Percentiles rank a stretch among this genome's conserved stretches.
Evolutionary conservation across 2,888 invertebrate genomes (phyloP).

Genomic region (Drosophila monieri): DNA sequence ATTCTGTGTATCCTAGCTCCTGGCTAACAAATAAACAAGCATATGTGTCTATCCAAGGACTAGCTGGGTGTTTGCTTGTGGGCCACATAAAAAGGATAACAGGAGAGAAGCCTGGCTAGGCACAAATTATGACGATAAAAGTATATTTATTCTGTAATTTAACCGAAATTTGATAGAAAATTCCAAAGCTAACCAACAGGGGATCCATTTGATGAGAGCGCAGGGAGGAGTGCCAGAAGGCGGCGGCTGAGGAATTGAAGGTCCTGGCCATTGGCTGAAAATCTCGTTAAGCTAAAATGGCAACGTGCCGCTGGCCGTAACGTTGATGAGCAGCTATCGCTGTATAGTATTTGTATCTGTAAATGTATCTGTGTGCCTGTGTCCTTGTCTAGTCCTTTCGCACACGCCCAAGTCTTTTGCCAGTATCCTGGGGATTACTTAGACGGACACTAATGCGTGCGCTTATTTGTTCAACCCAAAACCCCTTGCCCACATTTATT

Average conservation of each 20-base stretch:
- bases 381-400: slow-evolving; percentile 62
- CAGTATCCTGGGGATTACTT: slow-evolving; percentile 73
- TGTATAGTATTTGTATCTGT: slow-evolving; percentile 5
- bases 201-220: slow-evolving; percentile 24
- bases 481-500: slow-evolving; percentile 21
- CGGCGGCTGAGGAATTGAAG: slow-evolving; percentile 7
- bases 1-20: neutral
- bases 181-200: slow-evolving; percentile 58
- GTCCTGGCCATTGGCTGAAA: slow-evolving; percentile 62
- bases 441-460: slow-evolving; percentile 71
- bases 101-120: slow-evolving; percentile 47
- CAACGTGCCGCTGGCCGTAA: slow-evolving; percentile 69
- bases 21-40: slow-evolving; percentile 36
- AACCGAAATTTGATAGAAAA: slow-evolving; percentile 75
- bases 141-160: slow-evolving; percentile 77
- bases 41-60: slow-evolving; percentile 20
- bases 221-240: neutral
- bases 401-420: slow-evolving; percentile 57
- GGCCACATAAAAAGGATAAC: slow-evolving; percentile 58
- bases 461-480: slow-evolving; percentile 72
- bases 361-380: slow-evolving; percentile 6
- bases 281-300: slow-evolving; percentile 79
- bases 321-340: slow-evolving; percentile 67
- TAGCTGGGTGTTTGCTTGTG: slow-evolving; percentile 14
- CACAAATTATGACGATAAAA: slow-evolving; percentile 80